Evolutionary conservation across 2,797 vertebrate species (phyloP).

Genomic region (Centroberyx gerrardi): DNA sequence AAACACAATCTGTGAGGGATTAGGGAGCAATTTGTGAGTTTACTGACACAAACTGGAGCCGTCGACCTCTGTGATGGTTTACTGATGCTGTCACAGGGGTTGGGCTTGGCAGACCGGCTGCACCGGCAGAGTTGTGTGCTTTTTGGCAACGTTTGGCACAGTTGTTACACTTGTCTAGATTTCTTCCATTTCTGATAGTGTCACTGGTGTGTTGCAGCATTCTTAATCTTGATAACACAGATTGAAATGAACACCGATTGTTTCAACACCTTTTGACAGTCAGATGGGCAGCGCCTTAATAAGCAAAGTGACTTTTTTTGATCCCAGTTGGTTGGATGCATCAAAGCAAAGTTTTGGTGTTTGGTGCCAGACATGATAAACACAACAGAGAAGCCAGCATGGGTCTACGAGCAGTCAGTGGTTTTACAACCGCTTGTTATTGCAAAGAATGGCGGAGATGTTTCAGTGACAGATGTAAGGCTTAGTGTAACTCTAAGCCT

Average conservation of each 20-base stretch:
- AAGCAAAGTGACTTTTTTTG: slow-evolving; percentile 16
- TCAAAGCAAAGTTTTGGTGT: slow-evolving; percentile 14
- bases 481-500: slow-evolving; percentile 77
- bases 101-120: too few relatives aligned
- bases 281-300: neutral
- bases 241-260: neutral
- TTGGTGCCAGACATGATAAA: slow-evolving; percentile 20
- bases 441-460: slow-evolving; percentile 63
- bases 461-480: slow-evolving; percentile 80
- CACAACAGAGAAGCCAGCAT: slow-evolving; percentile 37
- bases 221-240: neutral
- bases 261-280: neutral
- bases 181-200: neutral
- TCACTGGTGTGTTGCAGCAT: neutral
- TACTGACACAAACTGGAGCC: slow-evolving; percentile 65
- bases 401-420: slow-evolving; percentile 35
- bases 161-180: neutral
- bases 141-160: neutral
- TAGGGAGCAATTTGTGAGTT: slow-evolving; percentile 80
- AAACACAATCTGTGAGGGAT: slow-evolving; percentile 77
- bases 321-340: neutral
- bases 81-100: slow-evolving; percentile 20
- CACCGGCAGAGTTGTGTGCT: too few relatives aligned
- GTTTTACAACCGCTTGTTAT: slow-evolving; percentile 64
- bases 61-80: slow-evolving; percentile 52